phyloP scores from a whole-genome alignment of 2,113 vertebrate species.

The Tricholaema leucomelas region DNA sequence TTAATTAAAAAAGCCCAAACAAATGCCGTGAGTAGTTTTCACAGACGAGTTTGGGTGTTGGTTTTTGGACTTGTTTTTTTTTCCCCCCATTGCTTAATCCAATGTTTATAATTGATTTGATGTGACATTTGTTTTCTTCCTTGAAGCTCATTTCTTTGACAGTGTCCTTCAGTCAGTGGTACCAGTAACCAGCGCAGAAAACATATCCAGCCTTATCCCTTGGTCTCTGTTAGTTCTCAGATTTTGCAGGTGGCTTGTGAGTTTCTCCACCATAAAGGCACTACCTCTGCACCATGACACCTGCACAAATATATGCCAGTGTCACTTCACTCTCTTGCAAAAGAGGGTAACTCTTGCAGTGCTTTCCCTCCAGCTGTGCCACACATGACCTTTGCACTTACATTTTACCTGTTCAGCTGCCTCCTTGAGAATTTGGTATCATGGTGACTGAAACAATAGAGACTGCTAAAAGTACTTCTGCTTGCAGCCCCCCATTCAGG shows the following conservation, averaged over 20 bases:
- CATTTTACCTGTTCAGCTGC: neutral
- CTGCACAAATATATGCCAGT: rapidly evolving
- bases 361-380: neutral
- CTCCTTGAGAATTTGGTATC: neutral
- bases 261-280: neutral
- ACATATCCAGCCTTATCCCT: neutral
- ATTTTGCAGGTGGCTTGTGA: neutral
- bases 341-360: neutral
- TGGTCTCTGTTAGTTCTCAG: neutral
- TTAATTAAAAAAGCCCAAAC: neutral
- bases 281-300: rapidly evolving
- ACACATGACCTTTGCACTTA: neutral
- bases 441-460: neutral
- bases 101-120: neutral
- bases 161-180: neutral
- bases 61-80: no score
- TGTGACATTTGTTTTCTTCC: neutral
- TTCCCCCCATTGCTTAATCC: neutral
- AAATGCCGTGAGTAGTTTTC: neutral
- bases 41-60: neutral
- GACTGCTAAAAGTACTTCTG: neutral
- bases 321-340: neutral
- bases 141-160: neutral
- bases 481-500: neutral
- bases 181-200: neutral